A percentile compares a stretch with the other conserved stretches of the same genome.
These are phyloP conservation scores for Heteronetta atricapilla DNA, from an alignment of 2,113 vertebrate genomes.

Conservation along the genomic window DNA sequence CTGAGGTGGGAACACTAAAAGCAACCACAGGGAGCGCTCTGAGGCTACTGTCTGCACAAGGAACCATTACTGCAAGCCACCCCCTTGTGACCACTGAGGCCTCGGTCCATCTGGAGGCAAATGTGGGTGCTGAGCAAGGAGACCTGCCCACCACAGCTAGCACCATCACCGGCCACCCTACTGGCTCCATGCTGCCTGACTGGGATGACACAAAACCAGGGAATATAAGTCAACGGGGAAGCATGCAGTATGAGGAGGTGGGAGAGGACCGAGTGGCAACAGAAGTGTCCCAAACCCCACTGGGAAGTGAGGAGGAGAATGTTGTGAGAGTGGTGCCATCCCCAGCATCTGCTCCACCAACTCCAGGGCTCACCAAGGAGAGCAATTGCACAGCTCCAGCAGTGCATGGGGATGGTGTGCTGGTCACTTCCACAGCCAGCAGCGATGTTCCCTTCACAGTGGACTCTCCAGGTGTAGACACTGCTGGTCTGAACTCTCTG, in stretches of 20 bases:
- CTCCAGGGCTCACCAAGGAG: not conserved
- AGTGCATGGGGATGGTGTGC: not conserved
- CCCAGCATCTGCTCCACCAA: not conserved
- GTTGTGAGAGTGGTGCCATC: not conserved
- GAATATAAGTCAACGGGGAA: not conserved
- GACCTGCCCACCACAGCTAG: not conserved
- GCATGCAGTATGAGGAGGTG: not conserved
- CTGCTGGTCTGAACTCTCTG: not conserved
- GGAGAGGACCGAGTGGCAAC: not conserved
- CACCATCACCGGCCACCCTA: not conserved
- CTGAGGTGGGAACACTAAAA: not conserved
- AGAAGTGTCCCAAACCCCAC: not conserved
- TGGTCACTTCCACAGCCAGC: not conserved
- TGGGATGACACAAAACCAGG: slow-evolving; percentile 80
- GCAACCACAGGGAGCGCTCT: not conserved
- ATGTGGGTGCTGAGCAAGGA: not conserved
- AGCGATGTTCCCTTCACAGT: not conserved
- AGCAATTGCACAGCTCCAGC: not conserved
- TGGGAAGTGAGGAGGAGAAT: not conserved
- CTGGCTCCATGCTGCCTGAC: slow-evolving; percentile 3
- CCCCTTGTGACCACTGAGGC: not conserved
- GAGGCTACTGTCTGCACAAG: not conserved
- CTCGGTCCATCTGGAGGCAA: not conserved
- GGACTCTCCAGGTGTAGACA: not conserved
- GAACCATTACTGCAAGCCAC: not conserved